Conservation (phyloP, 1,140 invertebrate species). For the Paramacrobiotus metropolitanus region DNA sequence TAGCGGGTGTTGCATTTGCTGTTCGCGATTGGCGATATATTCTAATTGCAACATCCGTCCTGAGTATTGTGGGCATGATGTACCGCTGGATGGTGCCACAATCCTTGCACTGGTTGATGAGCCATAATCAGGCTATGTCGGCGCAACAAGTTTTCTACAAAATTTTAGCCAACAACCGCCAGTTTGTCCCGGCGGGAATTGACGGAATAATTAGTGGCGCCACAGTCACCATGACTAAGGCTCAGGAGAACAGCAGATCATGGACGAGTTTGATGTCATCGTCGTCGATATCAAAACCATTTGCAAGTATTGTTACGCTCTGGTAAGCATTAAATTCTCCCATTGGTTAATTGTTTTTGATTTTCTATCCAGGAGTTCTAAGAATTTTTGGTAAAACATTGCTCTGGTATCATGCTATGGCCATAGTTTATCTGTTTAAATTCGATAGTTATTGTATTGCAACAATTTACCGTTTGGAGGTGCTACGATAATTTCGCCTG, state of each 20-base stretch:
- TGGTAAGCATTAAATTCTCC: not conserved
- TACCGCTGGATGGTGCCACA: not conserved
- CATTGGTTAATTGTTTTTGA: too few species aligned
- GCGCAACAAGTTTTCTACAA: conserved; percentile 3
- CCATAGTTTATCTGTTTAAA: not conserved
- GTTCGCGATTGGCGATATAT: not conserved
- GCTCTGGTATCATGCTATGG: too few species aligned
- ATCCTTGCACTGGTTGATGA: not conserved
- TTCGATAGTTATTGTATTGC: not conserved
- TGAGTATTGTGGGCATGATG: not conserved
- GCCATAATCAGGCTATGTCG: not conserved
- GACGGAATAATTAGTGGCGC: not conserved
- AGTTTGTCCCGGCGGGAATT: not conserved
- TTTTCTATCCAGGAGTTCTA: too few species aligned
- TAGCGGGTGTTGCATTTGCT: not conserved
- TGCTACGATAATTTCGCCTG: too few species aligned
- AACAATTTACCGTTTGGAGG: too few species aligned
- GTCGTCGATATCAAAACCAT: not conserved
- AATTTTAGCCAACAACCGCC: not conserved
- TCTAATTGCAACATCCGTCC: not conserved
- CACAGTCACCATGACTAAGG: not conserved
- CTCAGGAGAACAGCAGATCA: not conserved
- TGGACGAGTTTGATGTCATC: not conserved
- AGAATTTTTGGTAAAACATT: too few species aligned
- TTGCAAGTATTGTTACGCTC: not conserved